A percentile compares a stretch with the other conserved stretches of the same genome.
phyloP scores from a whole-genome alignment of 2,113 vertebrate genomes.

The Corydoras maculifer region DNA sequence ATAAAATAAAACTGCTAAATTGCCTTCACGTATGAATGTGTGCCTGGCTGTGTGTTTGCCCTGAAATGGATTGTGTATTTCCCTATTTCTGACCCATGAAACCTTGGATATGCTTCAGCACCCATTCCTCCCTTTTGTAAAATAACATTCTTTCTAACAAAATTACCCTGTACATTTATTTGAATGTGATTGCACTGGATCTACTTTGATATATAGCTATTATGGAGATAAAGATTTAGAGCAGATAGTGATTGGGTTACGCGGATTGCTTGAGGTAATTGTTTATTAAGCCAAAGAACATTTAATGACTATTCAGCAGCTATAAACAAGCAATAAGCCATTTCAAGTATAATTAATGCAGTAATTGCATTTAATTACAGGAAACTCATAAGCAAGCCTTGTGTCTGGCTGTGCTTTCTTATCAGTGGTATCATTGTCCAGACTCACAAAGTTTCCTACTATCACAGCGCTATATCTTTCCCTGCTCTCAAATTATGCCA shows the following conservation, averaged over 20 bases:
- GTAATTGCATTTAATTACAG: constrained; percentile 40
- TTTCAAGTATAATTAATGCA: constrained; percentile 33
- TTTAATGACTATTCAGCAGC: constrained; percentile 31
- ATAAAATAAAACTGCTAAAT: too few species aligned
- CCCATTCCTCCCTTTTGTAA: constrained; percentile 1
- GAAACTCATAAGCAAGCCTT: constrained; percentile 29
- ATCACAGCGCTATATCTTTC: constrained; percentile 2
- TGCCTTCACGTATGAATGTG: too few species aligned
- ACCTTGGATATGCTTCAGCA: too few species aligned
- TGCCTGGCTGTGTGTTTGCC: too few species aligned
- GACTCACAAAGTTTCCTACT: constrained; percentile 11
- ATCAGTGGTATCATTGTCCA: constrained; percentile 6
- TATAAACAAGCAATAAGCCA: constrained; percentile 23
- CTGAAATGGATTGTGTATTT: too few species aligned
- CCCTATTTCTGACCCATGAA: too few species aligned
- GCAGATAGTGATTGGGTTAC: constrained; percentile 1
- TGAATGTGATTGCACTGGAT: constrained; percentile 16
- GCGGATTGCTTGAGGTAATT: constrained; percentile 21
- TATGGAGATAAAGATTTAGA: neutral
- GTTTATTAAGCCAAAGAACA: constrained; percentile 17
- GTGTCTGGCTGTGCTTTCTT: constrained; percentile 7
- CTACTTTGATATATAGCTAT: neutral
- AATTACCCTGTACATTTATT: neutral
- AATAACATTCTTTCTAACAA: neutral
- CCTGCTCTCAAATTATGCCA: constrained; percentile 3